Evolutionary conservation across 2,797 vertebrate genomes (phyloP).

Genomic region (Hypotaenidia philippensis): DNA sequence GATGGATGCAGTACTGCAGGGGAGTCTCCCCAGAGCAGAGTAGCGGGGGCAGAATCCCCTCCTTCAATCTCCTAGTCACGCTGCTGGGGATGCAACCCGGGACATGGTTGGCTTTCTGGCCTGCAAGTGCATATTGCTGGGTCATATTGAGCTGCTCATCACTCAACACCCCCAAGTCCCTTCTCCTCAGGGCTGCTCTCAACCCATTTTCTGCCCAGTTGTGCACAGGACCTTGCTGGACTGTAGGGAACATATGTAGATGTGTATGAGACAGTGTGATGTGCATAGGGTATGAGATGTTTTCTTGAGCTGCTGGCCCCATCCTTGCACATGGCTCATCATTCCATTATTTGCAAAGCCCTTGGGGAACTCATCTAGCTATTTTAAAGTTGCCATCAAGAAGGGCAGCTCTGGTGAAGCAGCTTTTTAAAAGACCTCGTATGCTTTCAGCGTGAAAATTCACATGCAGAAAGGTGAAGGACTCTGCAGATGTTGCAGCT

Average conservation of each 20-base stretch:
- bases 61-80: no score
- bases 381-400: background rate
- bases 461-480: background rate
- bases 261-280: background rate
- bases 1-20: no score
- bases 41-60: no score
- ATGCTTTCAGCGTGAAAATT: background rate
- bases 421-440: background rate
- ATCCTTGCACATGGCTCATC: background rate
- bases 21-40: no score
- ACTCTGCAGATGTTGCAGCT: background rate
- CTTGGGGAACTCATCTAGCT: background rate
- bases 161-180: no score
- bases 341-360: background rate
- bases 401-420: background rate
- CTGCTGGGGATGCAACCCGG: no score
- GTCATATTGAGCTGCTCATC: no score
- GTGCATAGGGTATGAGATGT: background rate
- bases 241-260: rapidly evolving
- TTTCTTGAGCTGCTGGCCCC: background rate
- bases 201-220: no score
- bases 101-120: no score
- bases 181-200: no score
- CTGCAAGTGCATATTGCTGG: no score
- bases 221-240: background rate